phyloP scores from a whole-genome alignment of 2,797 vertebrate species.

The Cirrhinus molitorella region DNA sequence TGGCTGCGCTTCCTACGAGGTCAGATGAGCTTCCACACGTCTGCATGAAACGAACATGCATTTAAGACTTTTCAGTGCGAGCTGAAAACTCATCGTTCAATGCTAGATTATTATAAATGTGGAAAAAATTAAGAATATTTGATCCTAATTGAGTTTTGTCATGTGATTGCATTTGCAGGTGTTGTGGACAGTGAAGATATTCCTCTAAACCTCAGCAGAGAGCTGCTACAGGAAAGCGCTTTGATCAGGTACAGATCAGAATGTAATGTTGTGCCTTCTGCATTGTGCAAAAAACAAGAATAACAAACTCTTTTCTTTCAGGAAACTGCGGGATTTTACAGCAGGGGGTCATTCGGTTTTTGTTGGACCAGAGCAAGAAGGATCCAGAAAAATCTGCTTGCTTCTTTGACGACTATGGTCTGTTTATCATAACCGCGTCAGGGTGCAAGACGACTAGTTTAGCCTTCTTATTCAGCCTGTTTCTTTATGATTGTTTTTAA shows the following conservation, averaged over 20 bases:
- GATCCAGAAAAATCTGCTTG: conserved; percentile 91
- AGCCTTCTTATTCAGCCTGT: not conserved
- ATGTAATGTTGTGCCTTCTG: not conserved
- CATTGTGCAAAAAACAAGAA: not conserved
- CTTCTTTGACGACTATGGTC: conserved; percentile 94
- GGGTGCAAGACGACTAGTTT: conserved; percentile 74
- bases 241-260: conserved; percentile 86
- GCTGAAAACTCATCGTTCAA: too few species aligned
- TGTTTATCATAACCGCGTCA: conserved; percentile 95
- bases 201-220: conserved; percentile 95
- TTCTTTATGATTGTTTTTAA: not conserved
- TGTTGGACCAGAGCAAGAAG: conserved; percentile 94
- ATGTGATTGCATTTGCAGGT: conserved; percentile 74
- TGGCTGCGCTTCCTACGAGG: conserved; percentile 96
- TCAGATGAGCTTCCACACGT: conserved; percentile 59
- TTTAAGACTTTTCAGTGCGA: too few species aligned
- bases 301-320: conserved; percentile 64
- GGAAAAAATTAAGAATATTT: too few species aligned
- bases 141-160: too few species aligned
- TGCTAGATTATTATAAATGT: too few species aligned
- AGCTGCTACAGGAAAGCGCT: conserved; percentile 93
- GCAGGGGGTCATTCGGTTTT: conserved; percentile 92
- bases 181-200: conserved; percentile 99
- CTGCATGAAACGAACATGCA: not conserved
- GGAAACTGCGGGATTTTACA: conserved; percentile 94